These are phyloP conservation scores for Megalonaias nervosa DNA, from an alignment of 1,140 invertebrate genomes.

Conservation along the genomic window DNA sequence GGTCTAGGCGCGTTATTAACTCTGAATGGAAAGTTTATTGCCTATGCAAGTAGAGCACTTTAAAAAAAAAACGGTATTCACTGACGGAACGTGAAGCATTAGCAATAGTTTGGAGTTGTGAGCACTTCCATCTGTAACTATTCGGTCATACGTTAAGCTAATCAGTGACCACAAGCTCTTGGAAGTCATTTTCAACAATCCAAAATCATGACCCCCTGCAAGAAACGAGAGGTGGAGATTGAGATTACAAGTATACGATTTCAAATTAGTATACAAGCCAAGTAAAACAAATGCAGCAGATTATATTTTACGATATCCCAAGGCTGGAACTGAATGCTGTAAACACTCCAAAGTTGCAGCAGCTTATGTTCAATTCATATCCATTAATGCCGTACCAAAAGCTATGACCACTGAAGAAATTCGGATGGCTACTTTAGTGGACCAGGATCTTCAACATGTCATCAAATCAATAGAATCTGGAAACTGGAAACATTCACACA, in stretches of 20 bases:
- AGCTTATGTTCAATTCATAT: too few relatives aligned
- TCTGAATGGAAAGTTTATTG: slow-evolving; percentile 49
- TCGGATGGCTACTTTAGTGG: too few relatives aligned
- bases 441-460: too few relatives aligned
- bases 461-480: too few relatives aligned
- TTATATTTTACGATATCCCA: neutral
- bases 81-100: slow-evolving; percentile 71
- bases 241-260: too few relatives aligned
- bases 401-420: too few relatives aligned
- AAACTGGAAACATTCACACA: too few relatives aligned
- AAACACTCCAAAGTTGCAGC: too few relatives aligned
- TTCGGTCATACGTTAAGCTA: slow-evolving; percentile 48
- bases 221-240: too few relatives aligned
- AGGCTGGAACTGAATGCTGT: too few relatives aligned
- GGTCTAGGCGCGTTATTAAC: slow-evolving; percentile 65
- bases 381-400: too few relatives aligned
- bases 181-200: slow-evolving; percentile 32
- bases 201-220: neutral
- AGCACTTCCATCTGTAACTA: slow-evolving; percentile 53
- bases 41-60: slow-evolving; percentile 61
- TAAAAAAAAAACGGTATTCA: slow-evolving; percentile 58
- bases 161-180: slow-evolving; percentile 61
- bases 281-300: neutral
- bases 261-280: too few relatives aligned
- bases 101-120: slow-evolving; percentile 49